phyloP scores from a whole-genome alignment of 2,113 vertebrate genomes.

The Athene noctua region DNA sequence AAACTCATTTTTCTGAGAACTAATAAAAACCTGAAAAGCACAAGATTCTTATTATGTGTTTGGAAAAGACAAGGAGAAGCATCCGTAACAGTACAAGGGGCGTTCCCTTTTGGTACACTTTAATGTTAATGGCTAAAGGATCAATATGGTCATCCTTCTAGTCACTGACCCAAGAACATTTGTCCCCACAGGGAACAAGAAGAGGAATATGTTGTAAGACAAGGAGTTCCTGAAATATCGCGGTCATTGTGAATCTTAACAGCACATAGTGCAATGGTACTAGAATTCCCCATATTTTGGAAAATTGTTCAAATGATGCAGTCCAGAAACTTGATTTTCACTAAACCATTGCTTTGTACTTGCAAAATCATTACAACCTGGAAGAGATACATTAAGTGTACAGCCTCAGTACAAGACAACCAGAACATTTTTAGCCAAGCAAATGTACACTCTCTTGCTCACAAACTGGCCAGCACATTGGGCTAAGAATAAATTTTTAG shows the following conservation, averaged over 20 bases:
- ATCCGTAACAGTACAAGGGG: neutral
- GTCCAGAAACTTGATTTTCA: neutral
- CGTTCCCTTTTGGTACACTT: neutral
- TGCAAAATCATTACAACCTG: neutral
- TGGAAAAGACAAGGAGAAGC: neutral
- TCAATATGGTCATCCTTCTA: neutral
- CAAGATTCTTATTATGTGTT: neutral
- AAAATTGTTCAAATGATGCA: neutral
- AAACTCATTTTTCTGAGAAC: neutral
- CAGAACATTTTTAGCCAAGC: neutral
- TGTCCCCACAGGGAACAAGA: neutral
- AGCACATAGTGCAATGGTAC: neutral
- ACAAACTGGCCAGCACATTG: neutral
- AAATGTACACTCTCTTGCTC: neutral
- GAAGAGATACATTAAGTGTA: neutral
- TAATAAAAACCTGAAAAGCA: neutral
- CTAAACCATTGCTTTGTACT: neutral
- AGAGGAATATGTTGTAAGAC: neutral
- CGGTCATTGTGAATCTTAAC: neutral
- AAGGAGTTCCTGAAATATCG: neutral
- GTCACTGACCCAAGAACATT: neutral
- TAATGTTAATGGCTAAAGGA: neutral
- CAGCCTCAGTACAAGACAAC: neutral
- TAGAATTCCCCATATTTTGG: neutral
- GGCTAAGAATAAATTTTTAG: neutral